phyloP scores from a whole-genome alignment of 2,113 vertebrate genomes.

The Onychostruthus taczanowskii region DNA sequence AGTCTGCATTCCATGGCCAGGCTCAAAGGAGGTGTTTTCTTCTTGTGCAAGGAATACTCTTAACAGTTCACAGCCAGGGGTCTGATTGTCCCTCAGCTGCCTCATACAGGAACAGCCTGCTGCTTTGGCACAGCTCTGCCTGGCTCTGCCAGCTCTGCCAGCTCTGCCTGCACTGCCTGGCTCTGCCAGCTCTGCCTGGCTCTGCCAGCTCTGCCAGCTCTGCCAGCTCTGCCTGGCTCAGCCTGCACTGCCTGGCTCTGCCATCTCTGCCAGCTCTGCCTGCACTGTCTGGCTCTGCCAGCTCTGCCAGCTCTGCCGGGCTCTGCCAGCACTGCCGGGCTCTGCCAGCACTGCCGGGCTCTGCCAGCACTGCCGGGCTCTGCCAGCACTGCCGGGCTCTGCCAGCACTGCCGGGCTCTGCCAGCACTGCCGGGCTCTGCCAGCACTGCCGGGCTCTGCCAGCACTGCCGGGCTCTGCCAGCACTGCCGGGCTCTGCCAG shows the following conservation, averaged over 20 bases:
- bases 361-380: too few relatives aligned
- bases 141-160: not conserved
- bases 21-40: not conserved
- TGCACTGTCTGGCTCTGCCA: not conserved
- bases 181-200: not conserved
- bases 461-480: not conserved
- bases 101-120: not conserved
- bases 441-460: not conserved
- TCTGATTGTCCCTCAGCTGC: not conserved
- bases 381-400: too few relatives aligned
- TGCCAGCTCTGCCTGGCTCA: not conserved
- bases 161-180: not conserved
- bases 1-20: not conserved
- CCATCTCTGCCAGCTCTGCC: too few relatives aligned
- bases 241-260: not conserved
- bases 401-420: too few relatives aligned
- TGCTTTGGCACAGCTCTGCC: not conserved
- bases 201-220: too few relatives aligned
- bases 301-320: not conserved
- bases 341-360: not conserved
- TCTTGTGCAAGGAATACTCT: not conserved
- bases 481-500: not conserved
- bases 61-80: not conserved
- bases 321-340: not conserved
- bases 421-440: not conserved